A percentile compares a stretch with the other conserved stretches of the same genome.
phyloP scores from a whole-genome alignment of 2,888 invertebrate species.

The Cryptocephalus moraei region DNA sequence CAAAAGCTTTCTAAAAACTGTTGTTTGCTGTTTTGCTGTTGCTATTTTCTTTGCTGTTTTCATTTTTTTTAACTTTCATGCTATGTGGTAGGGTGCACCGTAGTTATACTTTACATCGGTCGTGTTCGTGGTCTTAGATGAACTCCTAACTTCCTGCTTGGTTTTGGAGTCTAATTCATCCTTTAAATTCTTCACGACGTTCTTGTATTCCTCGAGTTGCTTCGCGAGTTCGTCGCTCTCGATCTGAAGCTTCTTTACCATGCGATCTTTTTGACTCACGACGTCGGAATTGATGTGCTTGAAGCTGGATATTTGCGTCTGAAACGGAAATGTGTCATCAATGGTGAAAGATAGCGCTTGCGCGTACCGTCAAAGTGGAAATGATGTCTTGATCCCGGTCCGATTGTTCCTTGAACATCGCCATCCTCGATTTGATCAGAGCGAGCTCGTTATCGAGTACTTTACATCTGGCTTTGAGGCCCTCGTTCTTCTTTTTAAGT shows the following conservation, averaged over 20 bases:
- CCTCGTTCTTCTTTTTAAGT: conserved; percentile 54
- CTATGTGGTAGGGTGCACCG: too few relatives aligned
- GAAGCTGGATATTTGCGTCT: conserved; percentile 43
- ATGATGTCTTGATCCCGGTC: conserved; percentile 54
- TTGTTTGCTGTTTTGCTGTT: too few relatives aligned
- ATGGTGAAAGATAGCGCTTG: too few relatives aligned
- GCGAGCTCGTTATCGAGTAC: conserved; percentile 56
- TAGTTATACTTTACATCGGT: neutral
- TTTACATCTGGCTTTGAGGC: conserved; percentile 54
- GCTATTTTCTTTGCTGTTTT: too few relatives aligned
- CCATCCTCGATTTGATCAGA: conserved; percentile 47
- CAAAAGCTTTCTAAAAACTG: too few relatives aligned
- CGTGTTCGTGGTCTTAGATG: conserved; percentile 5
- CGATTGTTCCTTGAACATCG: conserved; percentile 51
- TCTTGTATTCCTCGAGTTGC: conserved; percentile 40
- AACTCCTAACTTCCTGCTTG: conserved; percentile 30
- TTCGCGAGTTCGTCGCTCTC: conserved; percentile 24
- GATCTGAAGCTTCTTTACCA: conserved; percentile 36
- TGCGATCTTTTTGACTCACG: conserved; percentile 41
- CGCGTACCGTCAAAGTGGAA: conserved; percentile 47
- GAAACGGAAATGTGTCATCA: conserved; percentile 18
- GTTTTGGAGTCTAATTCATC: conserved; percentile 40
- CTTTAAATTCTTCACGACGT: conserved; percentile 43
- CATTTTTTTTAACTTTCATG: too few relatives aligned
- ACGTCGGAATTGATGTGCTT: conserved; percentile 44